A percentile compares a stretch with the other conserved stretches of the same genome.
These are phyloP conservation scores for Athalia cordata DNA, from an alignment of 2,888 invertebrate genomes.

Conservation along the genomic window DNA sequence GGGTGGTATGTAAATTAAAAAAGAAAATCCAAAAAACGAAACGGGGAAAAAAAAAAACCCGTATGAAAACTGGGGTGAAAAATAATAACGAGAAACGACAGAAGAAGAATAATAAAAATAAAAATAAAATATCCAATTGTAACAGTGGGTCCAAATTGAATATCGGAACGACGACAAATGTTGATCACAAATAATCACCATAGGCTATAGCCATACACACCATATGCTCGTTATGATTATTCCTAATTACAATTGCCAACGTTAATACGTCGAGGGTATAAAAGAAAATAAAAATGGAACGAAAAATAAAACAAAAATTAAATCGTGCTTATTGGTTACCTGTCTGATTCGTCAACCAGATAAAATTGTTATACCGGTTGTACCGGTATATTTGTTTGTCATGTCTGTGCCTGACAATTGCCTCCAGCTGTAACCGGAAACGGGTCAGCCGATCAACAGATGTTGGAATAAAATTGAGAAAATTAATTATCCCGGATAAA, in stretches of 20 bases:
- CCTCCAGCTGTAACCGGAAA: no score
- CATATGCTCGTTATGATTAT: slow-evolving; percentile 30
- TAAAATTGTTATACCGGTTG: no score
- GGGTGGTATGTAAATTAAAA: not conserved
- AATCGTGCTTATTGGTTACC: no score
- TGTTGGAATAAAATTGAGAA: not conserved
- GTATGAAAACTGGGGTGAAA: no score
- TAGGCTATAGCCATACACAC: not conserved
- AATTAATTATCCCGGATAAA: not conserved
- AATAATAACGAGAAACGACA: no score
- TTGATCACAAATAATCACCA: slow-evolving; percentile 28
- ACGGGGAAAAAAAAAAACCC: no score
- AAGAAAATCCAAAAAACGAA: not conserved
- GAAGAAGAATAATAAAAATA: not conserved
- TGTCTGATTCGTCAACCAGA: no score
- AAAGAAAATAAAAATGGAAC: not conserved
- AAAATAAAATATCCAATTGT: slow-evolving; percentile 22
- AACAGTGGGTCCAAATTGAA: slow-evolving; percentile 23
- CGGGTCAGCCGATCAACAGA: no score
- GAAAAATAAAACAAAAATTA: no score
- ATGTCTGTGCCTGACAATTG: no score
- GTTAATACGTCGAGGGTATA: not conserved
- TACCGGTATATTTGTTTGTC: no score
- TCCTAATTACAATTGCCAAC: slow-evolving; percentile 19
- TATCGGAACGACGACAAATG: slow-evolving; percentile 27